These are phyloP conservation scores for Pteria penguin DNA, from an alignment of 2,888 invertebrate genomes.

Conservation along the genomic window DNA sequence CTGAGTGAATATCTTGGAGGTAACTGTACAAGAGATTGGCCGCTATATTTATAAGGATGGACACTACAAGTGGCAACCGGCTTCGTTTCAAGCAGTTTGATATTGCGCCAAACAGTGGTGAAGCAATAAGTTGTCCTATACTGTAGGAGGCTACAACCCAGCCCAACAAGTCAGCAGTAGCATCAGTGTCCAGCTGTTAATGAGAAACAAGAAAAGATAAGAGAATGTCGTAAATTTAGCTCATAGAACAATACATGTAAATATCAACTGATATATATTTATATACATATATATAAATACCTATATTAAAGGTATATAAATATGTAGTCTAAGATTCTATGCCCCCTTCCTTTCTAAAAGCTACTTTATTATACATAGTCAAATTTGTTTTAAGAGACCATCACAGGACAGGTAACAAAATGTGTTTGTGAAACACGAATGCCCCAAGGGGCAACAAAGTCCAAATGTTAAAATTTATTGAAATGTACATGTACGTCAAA, in stretches of 20 bases:
- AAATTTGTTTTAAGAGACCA: too few relatives aligned
- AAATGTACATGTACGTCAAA: too few relatives aligned
- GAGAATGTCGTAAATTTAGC: neutral
- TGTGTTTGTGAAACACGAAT: too few relatives aligned
- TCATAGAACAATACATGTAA: neutral
- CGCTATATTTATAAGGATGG: conserved; percentile 72
- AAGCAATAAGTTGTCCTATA: conserved; percentile 78
- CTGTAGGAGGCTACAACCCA: conserved; percentile 79
- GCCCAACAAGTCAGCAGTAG: conserved; percentile 73
- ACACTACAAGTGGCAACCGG: conserved; percentile 72
- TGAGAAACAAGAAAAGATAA: neutral
- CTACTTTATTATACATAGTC: too few relatives aligned
- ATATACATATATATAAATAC: too few relatives aligned
- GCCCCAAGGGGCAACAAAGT: too few relatives aligned
- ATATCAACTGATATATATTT: too few relatives aligned
- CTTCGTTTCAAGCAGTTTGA: conserved; percentile 65
- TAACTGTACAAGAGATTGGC: conserved; percentile 78
- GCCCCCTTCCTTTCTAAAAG: too few relatives aligned
- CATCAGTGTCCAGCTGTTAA: conserved; percentile 65
- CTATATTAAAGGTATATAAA: too few relatives aligned
- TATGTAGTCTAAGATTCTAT: too few relatives aligned
- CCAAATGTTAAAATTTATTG: too few relatives aligned
- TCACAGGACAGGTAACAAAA: too few relatives aligned
- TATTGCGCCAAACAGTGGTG: conserved; percentile 77
- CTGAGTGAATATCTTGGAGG: conserved; percentile 66